Base-by-base conservation (phyloP, 1,140 invertebrate species). In the Drosophila bocki region DNA sequence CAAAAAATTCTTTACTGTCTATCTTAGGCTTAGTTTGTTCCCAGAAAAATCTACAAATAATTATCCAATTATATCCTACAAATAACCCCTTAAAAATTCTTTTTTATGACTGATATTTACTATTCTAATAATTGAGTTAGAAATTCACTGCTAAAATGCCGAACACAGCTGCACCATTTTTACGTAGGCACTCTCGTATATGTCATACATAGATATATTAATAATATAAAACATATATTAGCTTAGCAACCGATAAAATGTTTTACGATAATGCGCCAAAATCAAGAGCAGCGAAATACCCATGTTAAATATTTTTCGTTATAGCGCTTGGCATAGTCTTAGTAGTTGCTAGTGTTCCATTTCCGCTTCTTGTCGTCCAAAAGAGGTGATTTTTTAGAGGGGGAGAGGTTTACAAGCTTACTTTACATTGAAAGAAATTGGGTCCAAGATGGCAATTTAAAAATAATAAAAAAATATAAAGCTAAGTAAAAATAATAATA, bases 171-270 rank as follows among this genome's bases (percentile, higher is more conserved):
- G 17, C 17, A 33, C 3, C 35, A n/a, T 3, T 45, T 5, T 45
- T 19, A 45, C 9, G 17, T 19, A 6, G 39, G 7, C 39, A 41
- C 39, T n/a, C 39, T 41, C 15, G 15, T 44, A 5, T 45, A 45
- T 11, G 1, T 13, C 11, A 7, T 51, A 26, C 0, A 1, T 22
- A 47, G 7, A 7, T 51, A 32, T 42, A 53, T 35, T 45, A 69
- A 22, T 37, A 47, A 35, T 61, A 11, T 48, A 22, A 17, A 8
- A 48, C 42, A 54, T 50, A 53, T 22, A 42, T 22, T 62, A 33
- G 48, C 58, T 60, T 56, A 72, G 42, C 45, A 42, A 45, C 54
- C 60, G 71, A 81, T 81, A 72, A 82, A 72, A 67, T 44, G 29
- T 44, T 48, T 78, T 64, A 50, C 50, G 72, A 74, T 68, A 68